Base-by-base conservation (phyloP, 1,140 invertebrate species). In the Harpegnathos saltator region DNA sequence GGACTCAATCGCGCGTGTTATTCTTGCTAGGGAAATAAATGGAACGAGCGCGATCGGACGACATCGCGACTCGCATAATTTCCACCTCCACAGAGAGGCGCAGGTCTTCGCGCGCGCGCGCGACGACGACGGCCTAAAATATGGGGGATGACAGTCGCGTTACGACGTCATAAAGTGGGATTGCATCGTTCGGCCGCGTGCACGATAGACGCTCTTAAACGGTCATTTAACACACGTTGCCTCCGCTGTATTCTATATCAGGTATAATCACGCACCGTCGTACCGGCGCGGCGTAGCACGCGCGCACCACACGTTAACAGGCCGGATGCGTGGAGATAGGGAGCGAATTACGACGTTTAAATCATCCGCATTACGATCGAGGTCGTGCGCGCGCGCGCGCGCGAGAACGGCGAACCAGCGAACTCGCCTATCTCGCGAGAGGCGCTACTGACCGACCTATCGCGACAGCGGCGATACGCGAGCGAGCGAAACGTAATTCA, bases 321-420 rank as follows among this genome's bases (percentile, higher is more conserved):
- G 80, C 86, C 87, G 78, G 83, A 89, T 88, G 83, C 62, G 38
- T 56, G 44, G 69, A 89, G 83, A 89, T 88, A 89, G 73, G 72
- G 80, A 88, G 83, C 73, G 58, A 89, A 85, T 85, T 85, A 88
- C 66, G 63, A 68, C 73, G 74, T 83, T 89, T 85, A 89, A 89
- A 88, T 75, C 74, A 89, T 89, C 78, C 73, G 69, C 73, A 61
- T 83, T 85, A 75, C 29, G 58, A 83, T 84, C 72, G 61, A 50
- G 66, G 24, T 52, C 56, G 56, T 66, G 56, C n/a, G 66, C 50
- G 38, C 63, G 50, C 74, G 24, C 56, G 56, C 62, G 56, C n/a
- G 66, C 50, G 38, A 71, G 50, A 82, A 33, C 61, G 29, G 29
- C 26, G 33, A 33, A 71, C 48, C 29, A 50, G 12, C 44, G 11